These are phyloP conservation scores for Geodia barretti DNA, from an alignment of 37 sponge, comb jelly and placozoan species.

Conservation along the genomic window DNA sequence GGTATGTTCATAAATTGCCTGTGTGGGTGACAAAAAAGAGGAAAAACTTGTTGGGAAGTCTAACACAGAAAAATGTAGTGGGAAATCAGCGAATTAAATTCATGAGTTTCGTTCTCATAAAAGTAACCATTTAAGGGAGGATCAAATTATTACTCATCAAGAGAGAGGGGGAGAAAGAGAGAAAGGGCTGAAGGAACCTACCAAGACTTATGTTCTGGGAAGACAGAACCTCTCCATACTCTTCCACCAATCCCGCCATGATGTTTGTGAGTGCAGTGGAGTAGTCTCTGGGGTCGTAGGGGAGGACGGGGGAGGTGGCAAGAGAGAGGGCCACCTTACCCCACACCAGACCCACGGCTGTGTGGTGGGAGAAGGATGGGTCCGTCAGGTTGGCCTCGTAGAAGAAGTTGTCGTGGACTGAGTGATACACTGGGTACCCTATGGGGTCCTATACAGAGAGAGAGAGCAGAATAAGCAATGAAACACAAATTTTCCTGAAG, in stretches of 20 bases:
- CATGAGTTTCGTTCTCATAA: too few species aligned
- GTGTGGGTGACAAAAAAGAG: neutral
- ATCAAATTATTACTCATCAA: too few species aligned
- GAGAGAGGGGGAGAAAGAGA: too few species aligned
- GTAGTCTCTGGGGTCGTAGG: conserved; percentile 51
- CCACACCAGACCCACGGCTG: conserved; percentile 63
- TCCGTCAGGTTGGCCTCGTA: conserved; percentile 59
- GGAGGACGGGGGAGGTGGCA: conserved; percentile 63
- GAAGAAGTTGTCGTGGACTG: conserved; percentile 78
- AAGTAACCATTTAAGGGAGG: too few species aligned
- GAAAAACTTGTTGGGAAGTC: neutral
- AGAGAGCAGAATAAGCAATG: neutral
- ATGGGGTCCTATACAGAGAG: neutral
- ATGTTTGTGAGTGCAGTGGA: conserved; percentile 15
- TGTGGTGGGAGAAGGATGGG: conserved; percentile 50
- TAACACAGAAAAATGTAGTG: neutral
- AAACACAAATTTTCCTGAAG: too few species aligned
- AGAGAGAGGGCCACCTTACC: conserved; percentile 36
- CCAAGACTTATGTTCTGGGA: conserved; percentile 28
- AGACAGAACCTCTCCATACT: conserved; percentile 12
- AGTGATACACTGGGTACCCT: conserved; percentile 75
- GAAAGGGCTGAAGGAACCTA: conserved; percentile 6
- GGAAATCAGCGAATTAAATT: too few species aligned
- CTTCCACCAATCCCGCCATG: conserved; percentile 6
- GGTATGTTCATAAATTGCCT: too few species aligned